phyloP scores from a whole-genome alignment of 2,797 vertebrate species.

The Thunnus albacares region DNA sequence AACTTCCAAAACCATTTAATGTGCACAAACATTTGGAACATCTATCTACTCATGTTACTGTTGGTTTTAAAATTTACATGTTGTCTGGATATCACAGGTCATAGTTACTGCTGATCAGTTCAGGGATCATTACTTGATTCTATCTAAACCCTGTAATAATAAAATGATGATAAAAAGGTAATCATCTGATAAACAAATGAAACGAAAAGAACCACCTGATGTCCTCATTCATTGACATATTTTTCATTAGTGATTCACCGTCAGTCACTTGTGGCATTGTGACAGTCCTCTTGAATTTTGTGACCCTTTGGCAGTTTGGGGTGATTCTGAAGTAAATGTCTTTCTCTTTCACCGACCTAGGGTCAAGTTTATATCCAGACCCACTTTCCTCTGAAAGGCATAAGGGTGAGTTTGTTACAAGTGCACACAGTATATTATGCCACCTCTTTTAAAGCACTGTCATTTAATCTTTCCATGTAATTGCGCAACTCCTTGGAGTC shows the following conservation, averaged over 20 bases:
- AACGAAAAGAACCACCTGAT: constrained; percentile 56
- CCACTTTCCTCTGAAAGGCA: constrained; percentile 84
- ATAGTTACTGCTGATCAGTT: constrained; percentile 61
- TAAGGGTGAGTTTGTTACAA: constrained; percentile 85
- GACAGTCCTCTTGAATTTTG: constrained; percentile 46
- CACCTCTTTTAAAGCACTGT: constrained; percentile 86
- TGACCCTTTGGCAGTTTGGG: constrained; percentile 81
- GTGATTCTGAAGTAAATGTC: constrained; percentile 64
- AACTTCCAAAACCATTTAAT: constrained; percentile 83
- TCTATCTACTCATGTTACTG: constrained; percentile 84
- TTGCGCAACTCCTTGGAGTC: constrained; percentile 90
- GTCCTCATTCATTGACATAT: constrained; percentile 45
- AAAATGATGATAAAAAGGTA: constrained; percentile 76
- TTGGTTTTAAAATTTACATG: constrained; percentile 85
- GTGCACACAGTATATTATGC: constrained; percentile 72
- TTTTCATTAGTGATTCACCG: constrained; percentile 45
- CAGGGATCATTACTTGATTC: constrained; percentile 54
- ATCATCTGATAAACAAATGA: constrained; percentile 72
- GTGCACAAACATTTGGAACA: constrained; percentile 82
- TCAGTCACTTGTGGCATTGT: constrained; percentile 56
- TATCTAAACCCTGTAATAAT: constrained; percentile 75
- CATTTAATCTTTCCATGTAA: constrained; percentile 92
- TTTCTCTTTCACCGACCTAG: constrained; percentile 47
- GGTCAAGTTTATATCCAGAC: constrained; percentile 59
- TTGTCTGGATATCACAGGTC: constrained; percentile 79